phyloP scores from a whole-genome alignment of 1,140 invertebrate species.

The Delia radicum region DNA sequence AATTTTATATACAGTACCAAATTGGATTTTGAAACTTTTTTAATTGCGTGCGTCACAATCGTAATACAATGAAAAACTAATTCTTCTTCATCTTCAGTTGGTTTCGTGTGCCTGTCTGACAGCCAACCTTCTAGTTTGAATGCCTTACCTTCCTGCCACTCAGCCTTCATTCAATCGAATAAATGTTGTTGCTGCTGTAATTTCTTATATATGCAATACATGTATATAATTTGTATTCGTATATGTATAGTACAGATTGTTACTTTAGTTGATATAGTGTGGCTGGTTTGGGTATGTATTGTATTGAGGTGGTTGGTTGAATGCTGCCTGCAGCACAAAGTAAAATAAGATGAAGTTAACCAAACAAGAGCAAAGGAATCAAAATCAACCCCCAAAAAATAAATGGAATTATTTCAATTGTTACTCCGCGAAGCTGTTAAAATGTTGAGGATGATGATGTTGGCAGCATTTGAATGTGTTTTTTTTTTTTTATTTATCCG shows the following conservation, averaged over 20 bases:
- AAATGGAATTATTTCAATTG: not conserved
- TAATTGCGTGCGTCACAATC: conserved; percentile 40
- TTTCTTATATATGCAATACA: not conserved
- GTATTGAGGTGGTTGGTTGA: conserved; percentile 14
- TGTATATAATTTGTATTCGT: not conserved
- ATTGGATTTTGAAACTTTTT: conserved; percentile 56
- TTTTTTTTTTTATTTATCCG: conserved; percentile 32
- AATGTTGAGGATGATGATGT: not conserved
- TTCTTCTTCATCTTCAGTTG: not conserved
- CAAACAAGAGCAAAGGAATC: not conserved
- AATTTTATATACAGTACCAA: conserved; percentile 55
- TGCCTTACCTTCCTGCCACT: not conserved
- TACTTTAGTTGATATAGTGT: not conserved
- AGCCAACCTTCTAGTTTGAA: not conserved
- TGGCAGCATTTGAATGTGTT: conserved; percentile 1
- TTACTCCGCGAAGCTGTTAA: not conserved
- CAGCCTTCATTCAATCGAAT: not conserved
- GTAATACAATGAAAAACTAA: not conserved
- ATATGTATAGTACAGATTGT: not conserved
- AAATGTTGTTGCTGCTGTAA: not conserved
- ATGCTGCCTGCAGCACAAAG: not conserved
- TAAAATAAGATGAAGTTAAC: not conserved
- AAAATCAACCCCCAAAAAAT: not conserved
- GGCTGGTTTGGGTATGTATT: too few species aligned
- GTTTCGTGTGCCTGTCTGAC: not conserved